A percentile compares a stretch with the other conserved stretches of the same genome.
Conservation (phyloP, 2,797 vertebrate genomes). For the Oreochromis mossambicus region DNA sequence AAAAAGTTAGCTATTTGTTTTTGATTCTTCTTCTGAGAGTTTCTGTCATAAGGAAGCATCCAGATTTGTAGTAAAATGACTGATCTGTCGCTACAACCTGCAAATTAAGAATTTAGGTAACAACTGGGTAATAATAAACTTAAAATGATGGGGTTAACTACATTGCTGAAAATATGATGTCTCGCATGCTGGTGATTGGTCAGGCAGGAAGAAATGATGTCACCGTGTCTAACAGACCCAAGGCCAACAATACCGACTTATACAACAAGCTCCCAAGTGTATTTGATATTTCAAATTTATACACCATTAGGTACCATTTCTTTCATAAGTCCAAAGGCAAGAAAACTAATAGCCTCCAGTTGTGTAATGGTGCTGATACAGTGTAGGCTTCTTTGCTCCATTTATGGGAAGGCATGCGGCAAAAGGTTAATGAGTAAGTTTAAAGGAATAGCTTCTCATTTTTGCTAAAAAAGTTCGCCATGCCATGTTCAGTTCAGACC, state of each 20-base stretch:
- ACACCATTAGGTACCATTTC: conserved; percentile 80
- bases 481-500: not conserved
- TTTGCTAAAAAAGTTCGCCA: not conserved
- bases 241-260: conserved; percentile 11
- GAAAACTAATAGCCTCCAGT: not conserved
- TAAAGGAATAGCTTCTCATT: not conserved
- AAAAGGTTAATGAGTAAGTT: not conserved
- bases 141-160: conserved; percentile 28
- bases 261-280: conserved; percentile 71
- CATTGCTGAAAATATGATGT: conserved; percentile 22
- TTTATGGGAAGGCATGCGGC: not conserved
- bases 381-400: not conserved
- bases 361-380: not conserved
- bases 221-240: conserved; percentile 30
- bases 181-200: conserved; percentile 26
- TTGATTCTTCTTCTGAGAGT: conserved; percentile 1
- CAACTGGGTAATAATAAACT: conserved; percentile 5
- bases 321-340: conserved; percentile 53
- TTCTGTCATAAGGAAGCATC: conserved; percentile 30
- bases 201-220: conserved; percentile 21
- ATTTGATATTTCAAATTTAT: conserved; percentile 81
- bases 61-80: conserved; percentile 25
- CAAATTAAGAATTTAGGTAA: conserved; percentile 1
- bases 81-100: not conserved
- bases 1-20: conserved; percentile 67